Evolutionary conservation across 1,140 invertebrate species (phyloP).

Genomic region (Nephotettix cincticeps): DNA sequence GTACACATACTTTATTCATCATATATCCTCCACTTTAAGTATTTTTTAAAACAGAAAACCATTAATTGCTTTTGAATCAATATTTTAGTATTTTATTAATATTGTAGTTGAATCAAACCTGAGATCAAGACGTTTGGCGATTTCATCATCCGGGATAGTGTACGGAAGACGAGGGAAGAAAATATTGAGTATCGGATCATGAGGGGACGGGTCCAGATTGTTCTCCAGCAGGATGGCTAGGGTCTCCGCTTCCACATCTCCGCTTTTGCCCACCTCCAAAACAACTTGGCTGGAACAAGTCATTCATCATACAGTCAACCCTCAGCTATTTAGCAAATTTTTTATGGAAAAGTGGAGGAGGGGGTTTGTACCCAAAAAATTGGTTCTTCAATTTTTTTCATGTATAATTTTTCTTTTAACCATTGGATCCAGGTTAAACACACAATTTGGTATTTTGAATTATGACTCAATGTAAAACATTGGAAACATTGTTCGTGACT

Average conservation of each 20-base stretch:
- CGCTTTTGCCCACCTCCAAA: constrained; percentile 67
- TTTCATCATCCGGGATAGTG: constrained; percentile 60
- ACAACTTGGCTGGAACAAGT: constrained; percentile 59
- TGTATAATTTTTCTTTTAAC: too few relatives aligned
- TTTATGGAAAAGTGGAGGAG: too few relatives aligned
- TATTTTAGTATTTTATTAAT: not conserved
- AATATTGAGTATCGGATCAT: constrained; percentile 55
- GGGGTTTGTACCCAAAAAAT: too few relatives aligned
- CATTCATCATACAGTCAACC: too few relatives aligned
- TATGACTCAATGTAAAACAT: too few relatives aligned
- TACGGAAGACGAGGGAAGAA: constrained; percentile 58
- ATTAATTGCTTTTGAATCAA: not conserved
- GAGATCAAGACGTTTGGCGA: constrained; percentile 68
- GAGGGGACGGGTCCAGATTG: constrained; percentile 69
- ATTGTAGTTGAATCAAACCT: constrained; percentile 41
- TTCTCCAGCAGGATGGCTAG: constrained; percentile 76
- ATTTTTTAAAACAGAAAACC: not conserved
- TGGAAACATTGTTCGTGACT: too few relatives aligned
- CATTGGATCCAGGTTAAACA: too few relatives aligned
- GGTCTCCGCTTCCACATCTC: constrained; percentile 74
- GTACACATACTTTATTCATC: constrained; percentile 42
- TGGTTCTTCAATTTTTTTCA: too few relatives aligned
- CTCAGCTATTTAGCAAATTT: too few relatives aligned
- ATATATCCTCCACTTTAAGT: not conserved
- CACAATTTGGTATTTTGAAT: too few relatives aligned